A percentile compares a stretch with the other conserved stretches of the same genome.
Evolutionary conservation across 1,140 invertebrate species (phyloP).

Genomic region (Platyscapa corneri): DNA sequence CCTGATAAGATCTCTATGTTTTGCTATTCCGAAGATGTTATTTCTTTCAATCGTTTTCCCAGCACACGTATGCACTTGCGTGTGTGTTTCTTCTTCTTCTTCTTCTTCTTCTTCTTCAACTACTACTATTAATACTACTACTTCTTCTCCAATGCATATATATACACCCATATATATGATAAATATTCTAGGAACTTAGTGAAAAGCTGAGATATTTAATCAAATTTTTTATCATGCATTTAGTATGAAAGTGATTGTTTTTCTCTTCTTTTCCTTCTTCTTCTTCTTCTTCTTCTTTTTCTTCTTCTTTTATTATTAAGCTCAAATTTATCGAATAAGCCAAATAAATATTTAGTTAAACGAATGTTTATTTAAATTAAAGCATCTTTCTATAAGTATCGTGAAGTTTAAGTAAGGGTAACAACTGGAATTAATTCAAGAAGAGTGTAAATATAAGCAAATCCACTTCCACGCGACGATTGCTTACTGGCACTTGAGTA

Average conservation of each 20-base stretch:
- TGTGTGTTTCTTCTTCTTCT: too few species aligned
- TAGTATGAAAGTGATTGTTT: conserved; percentile 23
- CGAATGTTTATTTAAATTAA: conserved; percentile 3
- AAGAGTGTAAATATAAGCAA: conserved; percentile 17
- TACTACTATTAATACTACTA: too few species aligned
- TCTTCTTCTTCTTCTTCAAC: too few species aligned
- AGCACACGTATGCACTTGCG: not conserved
- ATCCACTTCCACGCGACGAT: not conserved
- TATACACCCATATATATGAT: not conserved
- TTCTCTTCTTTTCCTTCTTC: too few species aligned
- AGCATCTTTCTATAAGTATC: conserved; percentile 16
- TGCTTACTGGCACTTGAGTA: conserved; percentile 35
- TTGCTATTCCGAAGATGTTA: conserved; percentile 8
- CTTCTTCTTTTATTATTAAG: conserved; percentile 3
- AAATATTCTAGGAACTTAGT: not conserved
- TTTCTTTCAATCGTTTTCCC: conserved; percentile 1
- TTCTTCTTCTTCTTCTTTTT: too few species aligned
- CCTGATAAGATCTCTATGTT: not conserved
- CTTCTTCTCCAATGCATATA: too few species aligned
- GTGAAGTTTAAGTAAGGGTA: not conserved
- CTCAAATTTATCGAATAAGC: conserved; percentile 8
- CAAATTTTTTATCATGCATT: not conserved
- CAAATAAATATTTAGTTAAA: conserved; percentile 28
- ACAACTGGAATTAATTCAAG: not conserved
- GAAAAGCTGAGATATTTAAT: not conserved